Conservation (phyloP, 1,140 invertebrate species). For the Drosophila saltans region DNA sequence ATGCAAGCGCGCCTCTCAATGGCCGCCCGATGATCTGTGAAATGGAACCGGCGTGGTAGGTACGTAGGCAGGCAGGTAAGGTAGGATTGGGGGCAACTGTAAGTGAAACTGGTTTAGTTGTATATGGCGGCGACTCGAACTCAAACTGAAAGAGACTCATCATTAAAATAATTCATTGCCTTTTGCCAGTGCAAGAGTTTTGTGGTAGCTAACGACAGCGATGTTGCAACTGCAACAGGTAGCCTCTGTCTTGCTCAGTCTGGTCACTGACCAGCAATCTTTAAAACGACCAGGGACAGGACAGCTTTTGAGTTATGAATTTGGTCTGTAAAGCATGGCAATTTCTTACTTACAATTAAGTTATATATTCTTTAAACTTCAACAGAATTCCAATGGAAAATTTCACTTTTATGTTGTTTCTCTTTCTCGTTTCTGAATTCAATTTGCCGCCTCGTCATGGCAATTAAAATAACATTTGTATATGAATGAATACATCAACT, state of each 20-base stretch:
- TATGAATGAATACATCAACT: constrained; percentile 68
- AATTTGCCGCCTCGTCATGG: constrained; percentile 62
- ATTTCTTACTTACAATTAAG: background rate
- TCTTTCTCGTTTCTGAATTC: background rate
- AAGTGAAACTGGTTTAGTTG: constrained; percentile 51
- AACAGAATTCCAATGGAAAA: background rate
- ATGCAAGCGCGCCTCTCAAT: constrained; percentile 61
- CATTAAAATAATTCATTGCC: constrained; percentile 80
- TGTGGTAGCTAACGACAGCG: constrained; percentile 12
- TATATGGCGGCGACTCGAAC: constrained; percentile 61
- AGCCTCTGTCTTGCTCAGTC: constrained; percentile 27
- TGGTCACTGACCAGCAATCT: constrained; percentile 47
- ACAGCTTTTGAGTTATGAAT: constrained; percentile 62
- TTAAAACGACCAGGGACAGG: constrained; percentile 7
- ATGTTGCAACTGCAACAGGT: constrained; percentile 66
- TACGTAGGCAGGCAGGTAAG: background rate
- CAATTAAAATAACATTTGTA: constrained; percentile 71
- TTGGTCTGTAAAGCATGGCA: constrained; percentile 23
- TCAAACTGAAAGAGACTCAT: constrained; percentile 48
- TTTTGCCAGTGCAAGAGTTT: constrained; percentile 5
- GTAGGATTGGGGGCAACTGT: constrained; percentile 10
- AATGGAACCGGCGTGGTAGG: constrained; percentile 24
- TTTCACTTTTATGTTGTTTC: constrained; percentile 53
- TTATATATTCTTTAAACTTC: no score
- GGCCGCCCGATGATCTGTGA: constrained; percentile 48